A percentile compares a stretch with the other conserved stretches of the same genome.
These are phyloP conservation scores for Excalfactoria chinensis DNA, from an alignment of 2,113 vertebrate species.

Conservation along the genomic window DNA sequence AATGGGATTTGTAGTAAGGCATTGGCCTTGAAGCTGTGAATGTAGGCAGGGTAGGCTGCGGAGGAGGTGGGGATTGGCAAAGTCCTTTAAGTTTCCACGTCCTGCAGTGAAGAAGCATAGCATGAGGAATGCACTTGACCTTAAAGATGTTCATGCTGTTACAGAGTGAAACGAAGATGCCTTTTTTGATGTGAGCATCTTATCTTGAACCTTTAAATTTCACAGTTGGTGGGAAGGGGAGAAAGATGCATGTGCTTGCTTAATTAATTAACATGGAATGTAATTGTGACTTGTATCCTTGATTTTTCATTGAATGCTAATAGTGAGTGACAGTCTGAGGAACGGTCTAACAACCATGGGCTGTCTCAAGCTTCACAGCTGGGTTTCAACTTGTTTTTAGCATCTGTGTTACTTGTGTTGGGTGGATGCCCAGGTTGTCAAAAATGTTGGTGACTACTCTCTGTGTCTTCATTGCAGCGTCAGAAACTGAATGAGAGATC, in stretches of 20 bases:
- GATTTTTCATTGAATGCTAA: not conserved
- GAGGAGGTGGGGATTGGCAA: not conserved
- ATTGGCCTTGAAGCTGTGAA: not conserved
- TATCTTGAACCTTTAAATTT: constrained; percentile 17
- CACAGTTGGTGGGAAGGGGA: constrained; percentile 31
- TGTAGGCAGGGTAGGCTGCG: not conserved
- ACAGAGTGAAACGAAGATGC: not conserved
- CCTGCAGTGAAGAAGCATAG: not conserved
- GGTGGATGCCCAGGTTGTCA: not conserved
- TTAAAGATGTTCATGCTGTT: not conserved
- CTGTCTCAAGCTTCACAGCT: not conserved
- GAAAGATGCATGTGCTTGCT: constrained; percentile 12
- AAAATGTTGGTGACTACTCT: not conserved
- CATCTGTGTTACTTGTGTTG: not conserved
- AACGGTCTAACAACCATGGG: not conserved
- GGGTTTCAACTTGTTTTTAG: not conserved
- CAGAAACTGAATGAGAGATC: not conserved
- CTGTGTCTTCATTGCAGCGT: not conserved
- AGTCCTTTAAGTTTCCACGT: rapidly evolving
- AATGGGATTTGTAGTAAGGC: not conserved
- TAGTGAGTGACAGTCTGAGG: constrained; percentile 32
- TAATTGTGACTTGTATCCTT: constrained; percentile 19
- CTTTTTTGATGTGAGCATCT: constrained; percentile 16
- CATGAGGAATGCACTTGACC: not conserved
- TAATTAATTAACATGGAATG: constrained; percentile 37